phyloP scores from a whole-genome alignment of 2,113 vertebrate species.

The Pseudorhombus dupliciocellatus region DNA sequence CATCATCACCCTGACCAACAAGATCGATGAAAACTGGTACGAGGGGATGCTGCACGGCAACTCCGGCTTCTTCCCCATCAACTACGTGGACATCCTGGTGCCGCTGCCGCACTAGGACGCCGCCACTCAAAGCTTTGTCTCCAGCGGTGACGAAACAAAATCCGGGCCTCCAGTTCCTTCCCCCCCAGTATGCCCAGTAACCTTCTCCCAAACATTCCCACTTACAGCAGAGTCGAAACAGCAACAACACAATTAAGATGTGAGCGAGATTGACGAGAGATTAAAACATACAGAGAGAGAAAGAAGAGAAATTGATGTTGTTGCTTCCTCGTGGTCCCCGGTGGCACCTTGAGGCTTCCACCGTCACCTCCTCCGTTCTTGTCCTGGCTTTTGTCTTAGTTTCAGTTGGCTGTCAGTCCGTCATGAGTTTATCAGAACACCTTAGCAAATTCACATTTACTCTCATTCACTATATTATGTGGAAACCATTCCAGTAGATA shows the following conservation, averaged over 20 bases:
- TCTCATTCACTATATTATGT: constrained; percentile 64
- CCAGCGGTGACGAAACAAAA: constrained; percentile 15
- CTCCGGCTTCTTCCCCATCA: constrained; percentile 99
- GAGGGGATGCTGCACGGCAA: constrained; percentile 97
- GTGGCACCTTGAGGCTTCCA: constrained; percentile 50
- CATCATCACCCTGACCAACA: constrained; percentile 97
- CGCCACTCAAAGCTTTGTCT: constrained; percentile 26
- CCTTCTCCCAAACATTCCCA: constrained; percentile 62
- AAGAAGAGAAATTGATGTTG: constrained; percentile 43
- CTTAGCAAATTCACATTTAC: constrained; percentile 45
- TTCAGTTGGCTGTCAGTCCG: constrained; percentile 65
- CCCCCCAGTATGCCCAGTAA: constrained; percentile 43
- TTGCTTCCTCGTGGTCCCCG: constrained; percentile 36
- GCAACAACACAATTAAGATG: constrained; percentile 43
- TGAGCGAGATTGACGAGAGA: constrained; percentile 16
- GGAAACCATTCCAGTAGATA: constrained; percentile 59
- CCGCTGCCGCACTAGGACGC: constrained; percentile 90
- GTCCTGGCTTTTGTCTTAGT: constrained; percentile 53
- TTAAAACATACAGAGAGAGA: constrained; percentile 28
- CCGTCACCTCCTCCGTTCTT: constrained; percentile 39
- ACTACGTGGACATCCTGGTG: constrained; percentile 98
- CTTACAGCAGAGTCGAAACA: constrained; percentile 47
- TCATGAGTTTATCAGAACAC: constrained; percentile 54
- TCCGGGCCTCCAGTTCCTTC: constrained; percentile 39
- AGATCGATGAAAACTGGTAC: constrained; percentile 99